Evolutionary conservation across 2,888 invertebrate genomes (phyloP).

Genomic region (Spodoptera picta): DNA sequence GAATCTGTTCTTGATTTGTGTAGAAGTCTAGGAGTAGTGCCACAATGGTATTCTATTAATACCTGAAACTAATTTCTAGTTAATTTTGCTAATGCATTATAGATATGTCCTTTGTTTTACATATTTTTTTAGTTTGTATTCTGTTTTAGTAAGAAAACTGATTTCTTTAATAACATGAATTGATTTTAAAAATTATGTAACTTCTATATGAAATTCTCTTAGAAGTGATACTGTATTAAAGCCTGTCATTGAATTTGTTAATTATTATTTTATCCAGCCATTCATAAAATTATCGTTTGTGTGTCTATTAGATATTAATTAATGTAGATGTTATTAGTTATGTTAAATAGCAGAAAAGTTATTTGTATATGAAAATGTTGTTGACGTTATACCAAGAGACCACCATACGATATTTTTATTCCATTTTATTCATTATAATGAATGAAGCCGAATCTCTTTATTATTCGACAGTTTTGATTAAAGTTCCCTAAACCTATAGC

Average conservation of each 20-base stretch:
- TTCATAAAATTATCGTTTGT: constrained; percentile 36
- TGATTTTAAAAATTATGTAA: constrained; percentile 77
- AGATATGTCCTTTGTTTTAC: constrained; percentile 71
- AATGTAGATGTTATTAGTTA: constrained; percentile 16
- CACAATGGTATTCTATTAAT: constrained; percentile 67
- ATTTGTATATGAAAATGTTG: constrained; percentile 19
- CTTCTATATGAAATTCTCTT: constrained; percentile 78
- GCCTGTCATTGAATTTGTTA: constrained; percentile 73
- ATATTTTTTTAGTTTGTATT: constrained; percentile 73
- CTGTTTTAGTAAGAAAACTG: constrained; percentile 66
- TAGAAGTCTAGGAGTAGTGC: constrained; percentile 70
- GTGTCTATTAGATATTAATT: constrained; percentile 16
- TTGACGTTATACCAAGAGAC: constrained; percentile 37
- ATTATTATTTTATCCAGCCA: constrained; percentile 59
- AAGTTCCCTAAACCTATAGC: too few relatives aligned
- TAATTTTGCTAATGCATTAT: constrained; percentile 75
- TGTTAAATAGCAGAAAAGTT: constrained; percentile 17
- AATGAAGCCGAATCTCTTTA: constrained; percentile 6
- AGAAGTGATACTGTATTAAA: constrained; percentile 86
- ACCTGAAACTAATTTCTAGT: constrained; percentile 70
- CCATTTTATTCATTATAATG: constrained; percentile 16
- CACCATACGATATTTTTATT: constrained; percentile 46
- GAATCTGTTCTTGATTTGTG: constrained; percentile 69
- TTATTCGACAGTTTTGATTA: neutral
- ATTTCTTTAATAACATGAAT: constrained; percentile 66